Evolutionary conservation across 2,797 vertebrate genomes (phyloP).

Genomic region (Ceryle rudis): DNA sequence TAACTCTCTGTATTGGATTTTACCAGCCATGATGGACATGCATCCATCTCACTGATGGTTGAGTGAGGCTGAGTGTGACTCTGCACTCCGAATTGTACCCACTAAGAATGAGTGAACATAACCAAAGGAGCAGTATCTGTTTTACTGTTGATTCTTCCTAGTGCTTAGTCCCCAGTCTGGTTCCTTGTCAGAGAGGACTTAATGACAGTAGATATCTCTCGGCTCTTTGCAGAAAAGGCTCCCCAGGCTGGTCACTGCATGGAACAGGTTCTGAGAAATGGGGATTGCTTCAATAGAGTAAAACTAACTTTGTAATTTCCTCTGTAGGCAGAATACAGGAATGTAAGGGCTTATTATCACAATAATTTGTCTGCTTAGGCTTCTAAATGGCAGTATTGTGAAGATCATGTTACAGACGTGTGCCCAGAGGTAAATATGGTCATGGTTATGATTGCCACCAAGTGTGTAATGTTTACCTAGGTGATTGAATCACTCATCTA

Average conservation of each 20-base stretch:
- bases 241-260: not conserved
- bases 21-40: not conserved
- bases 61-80: not conserved
- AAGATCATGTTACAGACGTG: not conserved
- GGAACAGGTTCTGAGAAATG: not conserved
- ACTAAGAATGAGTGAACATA: not conserved
- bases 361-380: constrained; percentile 46
- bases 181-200: not conserved
- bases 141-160: not conserved
- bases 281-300: not conserved
- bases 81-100: not conserved
- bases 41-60: not conserved
- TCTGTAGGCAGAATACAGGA: constrained; percentile 47
- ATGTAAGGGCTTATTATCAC: constrained; percentile 40
- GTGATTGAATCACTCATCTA: constrained; percentile 59
- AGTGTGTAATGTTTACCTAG: constrained; percentile 66
- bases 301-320: constrained; percentile 59
- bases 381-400: constrained; percentile 43
- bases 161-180: not conserved
- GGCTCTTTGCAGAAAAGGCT: not conserved
- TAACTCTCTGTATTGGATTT: constrained; percentile 50
- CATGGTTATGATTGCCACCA: constrained; percentile 51
- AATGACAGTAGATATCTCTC: not conserved
- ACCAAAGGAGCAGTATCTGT: not conserved
- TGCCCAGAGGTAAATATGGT: constrained; percentile 41